phyloP scores from a whole-genome alignment of 2,888 invertebrate species.

The Scelioninae gen. 1 region DNA sequence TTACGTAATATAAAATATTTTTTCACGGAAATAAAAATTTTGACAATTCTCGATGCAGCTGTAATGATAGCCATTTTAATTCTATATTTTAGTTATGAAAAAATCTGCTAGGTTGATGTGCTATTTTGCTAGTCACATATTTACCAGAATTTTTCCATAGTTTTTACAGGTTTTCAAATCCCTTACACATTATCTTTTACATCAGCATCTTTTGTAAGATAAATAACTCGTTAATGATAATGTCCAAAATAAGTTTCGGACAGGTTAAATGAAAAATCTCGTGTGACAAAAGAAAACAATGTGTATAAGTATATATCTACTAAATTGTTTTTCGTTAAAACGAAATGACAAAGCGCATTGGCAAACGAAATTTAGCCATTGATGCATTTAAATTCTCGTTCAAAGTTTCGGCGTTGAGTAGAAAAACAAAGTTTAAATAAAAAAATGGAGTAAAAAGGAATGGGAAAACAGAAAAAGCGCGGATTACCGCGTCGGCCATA shows the following conservation, averaged over 20 bases:
- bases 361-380: slow-evolving; percentile 8
- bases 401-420: background rate
- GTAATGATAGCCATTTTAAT: too few relatives aligned
- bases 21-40: too few relatives aligned
- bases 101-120: too few relatives aligned
- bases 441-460: background rate
- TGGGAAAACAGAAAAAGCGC: slow-evolving; percentile 6
- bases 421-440: background rate
- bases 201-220: background rate
- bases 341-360: slow-evolving; percentile 5
- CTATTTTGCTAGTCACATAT: too few relatives aligned
- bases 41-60: too few relatives aligned
- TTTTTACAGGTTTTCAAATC: too few relatives aligned
- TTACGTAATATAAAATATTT: too few relatives aligned
- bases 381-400: slow-evolving; percentile 17
- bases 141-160: too few relatives aligned
- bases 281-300: background rate
- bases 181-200: too few relatives aligned
- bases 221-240: background rate
- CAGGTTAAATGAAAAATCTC: background rate
- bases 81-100: too few relatives aligned
- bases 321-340: slow-evolving; percentile 8
- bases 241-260: background rate
- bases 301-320: too few relatives aligned
- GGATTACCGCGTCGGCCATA: slow-evolving; percentile 2